Base-by-base conservation (phyloP, 2,888 invertebrate species). In the Merodon equestris region DNA sequence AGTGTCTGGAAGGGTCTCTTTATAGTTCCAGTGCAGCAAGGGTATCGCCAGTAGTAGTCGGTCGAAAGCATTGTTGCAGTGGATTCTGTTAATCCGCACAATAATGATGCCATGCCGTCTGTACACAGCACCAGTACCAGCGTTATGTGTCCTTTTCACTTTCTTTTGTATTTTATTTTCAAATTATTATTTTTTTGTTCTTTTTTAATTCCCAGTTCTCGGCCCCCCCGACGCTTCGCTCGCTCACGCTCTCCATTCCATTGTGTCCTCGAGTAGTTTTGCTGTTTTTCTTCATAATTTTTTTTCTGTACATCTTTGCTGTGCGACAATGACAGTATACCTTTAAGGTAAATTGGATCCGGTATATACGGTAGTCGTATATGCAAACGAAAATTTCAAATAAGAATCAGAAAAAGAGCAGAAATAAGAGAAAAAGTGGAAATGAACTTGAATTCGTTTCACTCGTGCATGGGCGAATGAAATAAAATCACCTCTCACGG, bases 271-370 rank as follows among this genome's bases (percentile, higher is more conserved):
- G 72, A 77, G 76, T 27, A 27, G n/a, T n/a, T n/a, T n/a, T n/a
- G 60, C 56, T 58, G 66, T 51, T 58, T 34, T 60, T 14, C 1
- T 53, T 1, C 18, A 9, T 34, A 27, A 48, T 57, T 63, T 47
- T 56, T 57, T 53, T 58, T 42, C 60, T 63, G 15, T 54, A 17
- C 61, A 58, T 58, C 53, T 77, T 47, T 73, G 61, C 54, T 67
- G 50, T 63, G 67, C 51, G 77, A 73, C 57, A 77, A 72, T 68
- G 56, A 42, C 56, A 64, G 64, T 63, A 56, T 64, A 79, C 70
- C 64, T 74, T 79, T 60, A 74, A 74, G 74, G 74, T 79, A 68
- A 79, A 79, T 79, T 74, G 63, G 68, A 79, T 74, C 60, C 64
- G 74, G 68, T 64, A 68, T 58, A 58, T 42, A 27, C 7, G 27